A percentile compares a stretch with the other conserved stretches of the same genome.
phyloP scores from a whole-genome alignment of 53 echinoderm and acorn worm species.

The Zoroaster sp. region DNA sequence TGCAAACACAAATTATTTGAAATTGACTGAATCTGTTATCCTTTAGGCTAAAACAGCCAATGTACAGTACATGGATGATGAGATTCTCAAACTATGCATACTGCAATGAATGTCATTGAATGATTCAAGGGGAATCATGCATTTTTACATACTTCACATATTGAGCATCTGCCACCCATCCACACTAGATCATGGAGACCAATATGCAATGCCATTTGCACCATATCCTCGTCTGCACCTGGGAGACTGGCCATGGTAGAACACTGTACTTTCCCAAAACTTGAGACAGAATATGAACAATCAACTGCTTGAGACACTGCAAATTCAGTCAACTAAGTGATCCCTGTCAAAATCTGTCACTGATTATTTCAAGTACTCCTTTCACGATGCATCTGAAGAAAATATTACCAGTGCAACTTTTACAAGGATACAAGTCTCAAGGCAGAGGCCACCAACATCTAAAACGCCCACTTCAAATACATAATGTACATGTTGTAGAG shows the following conservation, averaged over 20 bases:
- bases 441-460: too few relatives aligned
- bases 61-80: too few relatives aligned
- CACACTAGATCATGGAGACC: constrained; percentile 53
- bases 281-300: neutral
- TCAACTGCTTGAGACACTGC: neutral
- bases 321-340: neutral
- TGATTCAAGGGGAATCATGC: neutral
- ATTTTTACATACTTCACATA: constrained; percentile 45
- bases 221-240: neutral
- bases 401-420: too few relatives aligned
- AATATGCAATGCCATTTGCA: constrained; percentile 8
- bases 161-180: constrained; percentile 51
- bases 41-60: too few relatives aligned
- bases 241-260: neutral
- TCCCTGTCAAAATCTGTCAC: neutral
- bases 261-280: neutral
- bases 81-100: neutral
- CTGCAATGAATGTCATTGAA: neutral
- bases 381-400: too few relatives aligned
- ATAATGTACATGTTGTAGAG: too few relatives aligned
- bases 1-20: neutral
- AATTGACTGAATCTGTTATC: too few relatives aligned
- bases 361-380: too few relatives aligned
- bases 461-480: too few relatives aligned
- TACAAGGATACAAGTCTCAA: too few relatives aligned